phyloP scores from a whole-genome alignment of 2,888 invertebrate species.

The Escarpia spicata region DNA sequence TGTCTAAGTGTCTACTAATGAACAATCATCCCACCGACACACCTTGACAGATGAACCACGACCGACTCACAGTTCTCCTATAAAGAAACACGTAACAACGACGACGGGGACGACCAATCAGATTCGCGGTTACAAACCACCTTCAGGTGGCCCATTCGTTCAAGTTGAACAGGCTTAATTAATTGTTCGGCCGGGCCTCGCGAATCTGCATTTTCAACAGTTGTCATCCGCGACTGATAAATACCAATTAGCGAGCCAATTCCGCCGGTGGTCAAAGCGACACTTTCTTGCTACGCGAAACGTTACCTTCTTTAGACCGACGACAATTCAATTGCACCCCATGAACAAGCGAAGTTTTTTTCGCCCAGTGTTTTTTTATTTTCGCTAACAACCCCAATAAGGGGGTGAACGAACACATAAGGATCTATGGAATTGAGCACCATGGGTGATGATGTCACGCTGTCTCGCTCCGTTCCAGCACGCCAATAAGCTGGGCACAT shows the following conservation, averaged over 20 bases:
- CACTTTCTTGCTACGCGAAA: background rate
- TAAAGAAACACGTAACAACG: background rate
- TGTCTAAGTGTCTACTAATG: background rate
- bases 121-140: background rate
- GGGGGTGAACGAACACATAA: background rate
- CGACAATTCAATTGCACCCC: background rate
- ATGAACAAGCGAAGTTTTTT: background rate
- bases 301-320: constrained; percentile 9
- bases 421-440: background rate
- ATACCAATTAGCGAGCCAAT: background rate
- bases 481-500: background rate
- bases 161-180: constrained; percentile 13
- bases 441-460: background rate
- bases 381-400: background rate
- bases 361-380: background rate
- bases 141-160: background rate
- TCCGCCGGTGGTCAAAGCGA: background rate
- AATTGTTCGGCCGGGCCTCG: background rate
- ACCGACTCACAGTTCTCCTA: background rate
- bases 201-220: background rate
- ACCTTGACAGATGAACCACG: background rate
- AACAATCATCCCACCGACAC: background rate
- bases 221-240: background rate
- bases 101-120: background rate
- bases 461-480: background rate